Evolutionary conservation across 2,888 invertebrate species (phyloP).

Genomic region (Ferdinandea cuprea): DNA sequence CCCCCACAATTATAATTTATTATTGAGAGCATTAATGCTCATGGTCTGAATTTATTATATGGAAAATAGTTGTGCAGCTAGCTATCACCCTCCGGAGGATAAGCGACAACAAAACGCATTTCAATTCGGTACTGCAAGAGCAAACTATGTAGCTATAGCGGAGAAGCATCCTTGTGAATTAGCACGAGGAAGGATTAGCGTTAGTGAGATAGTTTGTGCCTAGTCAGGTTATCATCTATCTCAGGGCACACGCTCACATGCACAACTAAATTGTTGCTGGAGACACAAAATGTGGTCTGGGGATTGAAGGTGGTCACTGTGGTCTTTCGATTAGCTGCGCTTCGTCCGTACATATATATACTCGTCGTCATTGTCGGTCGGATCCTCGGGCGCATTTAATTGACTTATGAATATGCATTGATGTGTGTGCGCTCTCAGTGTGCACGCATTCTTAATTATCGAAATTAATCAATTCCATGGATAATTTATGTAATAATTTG

Average conservation of each 20-base stretch:
- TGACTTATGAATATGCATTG: constrained; percentile 74
- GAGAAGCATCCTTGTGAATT: constrained; percentile 49
- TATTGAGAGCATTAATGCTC: constrained; percentile 72
- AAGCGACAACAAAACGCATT: constrained; percentile 66
- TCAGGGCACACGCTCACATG: constrained; percentile 3
- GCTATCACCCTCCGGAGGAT: constrained; percentile 52
- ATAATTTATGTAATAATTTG: constrained; percentile 74
- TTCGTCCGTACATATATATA: neutral
- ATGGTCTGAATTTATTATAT: constrained; percentile 73
- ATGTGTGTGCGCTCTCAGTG: constrained; percentile 48
- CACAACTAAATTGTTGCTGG: constrained; percentile 20
- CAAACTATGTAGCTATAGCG: constrained; percentile 1
- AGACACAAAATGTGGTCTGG: constrained; percentile 43
- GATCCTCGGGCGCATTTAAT: constrained; percentile 65
- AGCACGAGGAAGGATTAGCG: constrained; percentile 34
- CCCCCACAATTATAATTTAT: constrained; percentile 73
- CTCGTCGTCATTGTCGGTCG: neutral
- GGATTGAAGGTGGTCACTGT: constrained; percentile 56
- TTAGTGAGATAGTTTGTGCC: constrained; percentile 13
- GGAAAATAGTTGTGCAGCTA: constrained; percentile 59
- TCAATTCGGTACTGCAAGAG: constrained; percentile 21
- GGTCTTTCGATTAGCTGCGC: constrained; percentile 59
- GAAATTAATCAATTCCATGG: constrained; percentile 74
- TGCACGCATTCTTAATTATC: constrained; percentile 74
- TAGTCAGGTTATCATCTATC: constrained; percentile 1